phyloP scores from a whole-genome alignment of 1,140 invertebrate species.

The Cephus cinctus region DNA sequence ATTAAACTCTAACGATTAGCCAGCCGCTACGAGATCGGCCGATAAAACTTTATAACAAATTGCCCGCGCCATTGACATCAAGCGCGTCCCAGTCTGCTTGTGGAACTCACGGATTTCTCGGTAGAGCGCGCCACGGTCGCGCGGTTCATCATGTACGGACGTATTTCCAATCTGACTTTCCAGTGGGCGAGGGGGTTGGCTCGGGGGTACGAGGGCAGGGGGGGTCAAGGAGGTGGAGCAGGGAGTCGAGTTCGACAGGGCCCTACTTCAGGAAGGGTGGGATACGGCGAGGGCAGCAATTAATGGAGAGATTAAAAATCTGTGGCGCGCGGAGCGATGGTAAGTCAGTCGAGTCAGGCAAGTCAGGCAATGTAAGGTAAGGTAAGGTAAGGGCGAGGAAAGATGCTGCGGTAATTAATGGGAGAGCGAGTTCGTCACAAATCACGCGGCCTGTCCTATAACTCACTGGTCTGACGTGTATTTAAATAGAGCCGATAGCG shows the following conservation, averaged over 20 bases:
- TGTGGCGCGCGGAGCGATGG: conserved; percentile 12
- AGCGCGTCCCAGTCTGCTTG: neutral
- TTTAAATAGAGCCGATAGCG: conserved; percentile 49
- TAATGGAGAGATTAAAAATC: conserved; percentile 35
- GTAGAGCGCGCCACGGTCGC: neutral
- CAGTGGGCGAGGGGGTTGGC: neutral
- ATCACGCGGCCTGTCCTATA: conserved; percentile 47
- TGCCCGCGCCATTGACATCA: neutral
- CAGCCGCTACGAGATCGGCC: neutral
- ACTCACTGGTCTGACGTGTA: conserved; percentile 44
- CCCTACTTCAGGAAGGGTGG: neutral
- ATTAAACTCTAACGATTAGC: neutral
- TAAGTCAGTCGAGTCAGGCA: conserved; percentile 8
- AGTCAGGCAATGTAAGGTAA: neutral
- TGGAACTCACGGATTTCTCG: conserved; percentile 1
- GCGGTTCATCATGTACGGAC: conserved; percentile 21
- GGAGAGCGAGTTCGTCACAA: conserved; percentile 45
- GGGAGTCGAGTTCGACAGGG: conserved; percentile 6
- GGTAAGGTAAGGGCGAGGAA: conserved; percentile 42
- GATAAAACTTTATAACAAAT: conserved; percentile 1
- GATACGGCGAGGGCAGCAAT: conserved; percentile 24
- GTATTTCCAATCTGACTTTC: conserved; percentile 23
- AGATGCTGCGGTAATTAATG: conserved; percentile 52
- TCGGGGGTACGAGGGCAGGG: neutral
- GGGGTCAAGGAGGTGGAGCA: neutral